A percentile compares a stretch with the other conserved stretches of the same genome.
Conservation (phyloP, 2,888 invertebrate genomes). For the Cryptus armator region DNA sequence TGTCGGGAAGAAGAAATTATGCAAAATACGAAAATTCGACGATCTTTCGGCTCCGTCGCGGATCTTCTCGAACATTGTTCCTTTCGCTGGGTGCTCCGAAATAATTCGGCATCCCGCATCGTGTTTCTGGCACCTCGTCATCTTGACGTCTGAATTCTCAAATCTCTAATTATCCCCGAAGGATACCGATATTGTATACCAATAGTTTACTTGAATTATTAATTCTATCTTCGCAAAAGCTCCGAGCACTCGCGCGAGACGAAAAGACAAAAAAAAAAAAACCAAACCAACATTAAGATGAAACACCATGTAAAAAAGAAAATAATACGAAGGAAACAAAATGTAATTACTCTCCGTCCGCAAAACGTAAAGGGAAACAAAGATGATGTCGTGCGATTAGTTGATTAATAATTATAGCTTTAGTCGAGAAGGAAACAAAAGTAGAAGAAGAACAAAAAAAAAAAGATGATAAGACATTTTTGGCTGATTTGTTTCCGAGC, state of each 20-base stretch:
- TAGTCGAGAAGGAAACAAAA: conserved; percentile 36
- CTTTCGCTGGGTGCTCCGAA: conserved; percentile 13
- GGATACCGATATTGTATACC: conserved; percentile 12
- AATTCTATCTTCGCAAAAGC: neutral
- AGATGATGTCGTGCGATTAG: conserved; percentile 60
- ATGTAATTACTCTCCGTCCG: conserved; percentile 70
- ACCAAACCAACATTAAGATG: conserved; percentile 32
- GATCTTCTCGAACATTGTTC: neutral
- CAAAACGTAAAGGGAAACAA: conserved; percentile 54
- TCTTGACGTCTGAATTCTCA: conserved; percentile 9
- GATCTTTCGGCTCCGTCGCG: neutral
- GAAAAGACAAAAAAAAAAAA: no score
- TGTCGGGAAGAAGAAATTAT: neutral
- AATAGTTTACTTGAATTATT: neutral
- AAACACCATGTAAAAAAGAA: conserved; percentile 65
- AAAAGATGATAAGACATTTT: neutral
- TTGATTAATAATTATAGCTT: conserved; percentile 50
- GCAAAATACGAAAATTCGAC: neutral
- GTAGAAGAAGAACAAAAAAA: conserved; percentile 35
- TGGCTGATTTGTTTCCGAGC: conserved; percentile 39
- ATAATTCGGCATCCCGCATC: conserved; percentile 10
- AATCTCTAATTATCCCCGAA: neutral
- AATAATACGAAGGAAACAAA: conserved; percentile 63
- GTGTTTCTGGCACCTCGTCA: neutral
- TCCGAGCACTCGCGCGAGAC: conserved; percentile 9